phyloP scores from a whole-genome alignment of 2,113 vertebrate species.

The Thalassoma bifasciatum region DNA sequence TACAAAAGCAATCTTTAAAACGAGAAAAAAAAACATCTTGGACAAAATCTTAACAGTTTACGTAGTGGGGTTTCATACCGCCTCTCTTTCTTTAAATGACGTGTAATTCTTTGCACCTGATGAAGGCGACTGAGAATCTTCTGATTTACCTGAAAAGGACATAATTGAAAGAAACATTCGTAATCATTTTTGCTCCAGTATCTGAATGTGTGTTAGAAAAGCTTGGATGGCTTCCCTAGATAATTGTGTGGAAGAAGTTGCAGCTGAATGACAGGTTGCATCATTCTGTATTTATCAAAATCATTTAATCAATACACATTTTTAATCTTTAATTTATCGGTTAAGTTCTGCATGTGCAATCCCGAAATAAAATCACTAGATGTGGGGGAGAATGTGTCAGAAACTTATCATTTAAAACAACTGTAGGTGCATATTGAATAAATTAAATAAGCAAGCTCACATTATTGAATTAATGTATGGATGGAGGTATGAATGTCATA shows the following conservation, averaged over 20 bases:
- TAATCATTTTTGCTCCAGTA: neutral
- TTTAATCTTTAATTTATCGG: neutral
- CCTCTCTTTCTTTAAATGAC: conserved; percentile 88
- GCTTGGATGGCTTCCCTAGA: no score
- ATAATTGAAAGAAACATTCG: neutral
- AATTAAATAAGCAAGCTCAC: no score
- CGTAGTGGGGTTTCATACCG: conserved; percentile 73
- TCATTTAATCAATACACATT: neutral
- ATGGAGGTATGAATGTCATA: no score
- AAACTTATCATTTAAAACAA: no score
- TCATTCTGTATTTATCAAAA: neutral
- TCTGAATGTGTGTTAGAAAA: neutral
- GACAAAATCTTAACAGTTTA: neutral
- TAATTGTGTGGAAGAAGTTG: neutral
- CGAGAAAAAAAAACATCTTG: neutral
- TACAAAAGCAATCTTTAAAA: conserved; percentile 20
- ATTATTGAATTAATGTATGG: no score
- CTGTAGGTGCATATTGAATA: neutral
- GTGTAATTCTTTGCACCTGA: conserved; percentile 89
- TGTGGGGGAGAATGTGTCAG: neutral
- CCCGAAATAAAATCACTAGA: neutral
- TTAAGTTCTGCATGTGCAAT: neutral
- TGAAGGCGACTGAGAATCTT: conserved; percentile 89
- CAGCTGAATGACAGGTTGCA: neutral
- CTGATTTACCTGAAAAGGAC: conserved; percentile 86